Evolutionary conservation across 2,888 invertebrate species (phyloP).

Genomic region (Hydriomena furcata): DNA sequence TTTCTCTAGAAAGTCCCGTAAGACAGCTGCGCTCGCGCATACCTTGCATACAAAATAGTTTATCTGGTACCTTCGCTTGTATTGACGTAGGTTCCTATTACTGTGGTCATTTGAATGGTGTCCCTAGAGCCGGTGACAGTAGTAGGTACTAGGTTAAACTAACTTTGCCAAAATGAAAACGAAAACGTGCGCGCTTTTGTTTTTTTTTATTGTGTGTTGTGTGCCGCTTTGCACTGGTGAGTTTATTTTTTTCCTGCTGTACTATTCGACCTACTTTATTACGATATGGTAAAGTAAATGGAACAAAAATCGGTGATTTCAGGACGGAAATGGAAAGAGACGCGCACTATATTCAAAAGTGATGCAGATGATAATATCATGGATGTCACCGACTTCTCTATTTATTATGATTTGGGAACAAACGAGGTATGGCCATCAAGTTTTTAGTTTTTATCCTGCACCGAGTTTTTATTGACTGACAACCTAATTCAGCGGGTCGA

Average conservation of each 20-base stretch:
- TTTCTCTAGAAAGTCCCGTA: constrained; percentile 83
- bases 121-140: constrained; percentile 69
- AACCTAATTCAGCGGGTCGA: no score
- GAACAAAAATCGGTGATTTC: constrained; percentile 28
- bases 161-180: constrained; percentile 57
- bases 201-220: constrained; percentile 48
- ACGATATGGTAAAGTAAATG: neutral
- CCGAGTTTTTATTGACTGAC: no score
- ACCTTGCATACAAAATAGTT: constrained; percentile 77
- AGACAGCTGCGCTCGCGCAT: constrained; percentile 66
- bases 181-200: constrained; percentile 50
- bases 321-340: constrained; percentile 37
- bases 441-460: neutral
- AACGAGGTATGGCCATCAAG: constrained; percentile 59
- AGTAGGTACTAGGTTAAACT: constrained; percentile 40
- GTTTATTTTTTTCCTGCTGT: constrained; percentile 31
- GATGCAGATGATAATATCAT: constrained; percentile 58
- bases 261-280: constrained; percentile 13
- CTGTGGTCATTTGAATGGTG: constrained; percentile 70
- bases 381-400: constrained; percentile 76
- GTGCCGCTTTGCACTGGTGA: constrained; percentile 51
- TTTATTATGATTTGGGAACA: constrained; percentile 73
- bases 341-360: constrained; percentile 40
- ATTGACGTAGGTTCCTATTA: constrained; percentile 61
- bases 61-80: constrained; percentile 59